Evolutionary conservation across 2,888 invertebrate species (phyloP).

Genomic region (Ametastegia equiseti): DNA sequence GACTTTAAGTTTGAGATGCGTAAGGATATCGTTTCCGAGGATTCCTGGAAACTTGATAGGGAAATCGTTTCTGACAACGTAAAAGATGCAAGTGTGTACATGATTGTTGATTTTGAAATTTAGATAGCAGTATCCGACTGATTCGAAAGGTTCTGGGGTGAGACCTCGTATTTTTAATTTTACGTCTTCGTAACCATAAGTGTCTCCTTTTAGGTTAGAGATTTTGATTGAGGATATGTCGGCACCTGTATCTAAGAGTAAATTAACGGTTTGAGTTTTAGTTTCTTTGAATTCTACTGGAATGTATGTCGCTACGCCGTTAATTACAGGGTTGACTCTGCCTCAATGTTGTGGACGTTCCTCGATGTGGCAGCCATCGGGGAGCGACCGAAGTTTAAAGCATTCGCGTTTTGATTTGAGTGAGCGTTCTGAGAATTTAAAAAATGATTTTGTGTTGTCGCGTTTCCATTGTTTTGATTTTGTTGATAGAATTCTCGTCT

Average conservation of each 20-base stretch:
- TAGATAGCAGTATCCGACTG: constrained; percentile 41
- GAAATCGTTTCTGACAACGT: constrained; percentile 50
- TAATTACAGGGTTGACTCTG: constrained; percentile 21
- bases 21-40: constrained; percentile 26
- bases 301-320: constrained; percentile 36
- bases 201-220: neutral
- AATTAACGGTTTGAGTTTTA: constrained; percentile 15
- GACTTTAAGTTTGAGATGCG: neutral
- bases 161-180: constrained; percentile 15
- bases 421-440: neutral
- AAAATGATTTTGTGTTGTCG: neutral
- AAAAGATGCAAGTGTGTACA: constrained; percentile 24
- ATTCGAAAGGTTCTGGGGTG: constrained; percentile 33
- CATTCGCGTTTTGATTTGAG: neutral
- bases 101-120: constrained; percentile 21
- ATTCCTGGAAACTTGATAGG: constrained; percentile 44
- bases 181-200: neutral
- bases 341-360: constrained; percentile 33
- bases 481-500: constrained; percentile 11
- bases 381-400: constrained; percentile 39
- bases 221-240: constrained; percentile 26
- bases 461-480: neutral
- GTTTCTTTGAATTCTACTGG: constrained; percentile 17
- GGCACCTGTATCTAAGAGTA: constrained; percentile 47
- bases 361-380: constrained; percentile 45